A percentile compares a stretch with the other conserved stretches of the same genome.
These are phyloP conservation scores for Pomatostomus ruficeps DNA, from an alignment of 2,113 vertebrate genomes.

Conservation along the genomic window DNA sequence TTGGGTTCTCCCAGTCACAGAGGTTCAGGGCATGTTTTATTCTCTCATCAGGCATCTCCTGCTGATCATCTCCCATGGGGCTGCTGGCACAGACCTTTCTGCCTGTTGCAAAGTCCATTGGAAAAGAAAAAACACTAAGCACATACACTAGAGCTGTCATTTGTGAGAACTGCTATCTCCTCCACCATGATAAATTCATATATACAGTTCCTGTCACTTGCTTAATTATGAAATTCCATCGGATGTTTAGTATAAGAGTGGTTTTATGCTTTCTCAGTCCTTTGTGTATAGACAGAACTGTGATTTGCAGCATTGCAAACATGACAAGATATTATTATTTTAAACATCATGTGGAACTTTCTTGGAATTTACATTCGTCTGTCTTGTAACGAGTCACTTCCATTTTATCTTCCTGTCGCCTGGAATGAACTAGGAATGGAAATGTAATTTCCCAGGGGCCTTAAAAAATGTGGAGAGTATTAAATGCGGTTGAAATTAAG, in stretches of 20 bases:
- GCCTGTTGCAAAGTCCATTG: neutral
- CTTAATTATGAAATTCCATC: neutral
- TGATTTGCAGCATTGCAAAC: slow-evolving; percentile 45
- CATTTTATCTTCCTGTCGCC: slow-evolving; percentile 74
- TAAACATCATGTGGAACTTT: slow-evolving; percentile 59
- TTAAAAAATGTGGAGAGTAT: slow-evolving; percentile 80
- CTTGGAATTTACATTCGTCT: slow-evolving; percentile 71
- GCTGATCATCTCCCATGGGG: neutral
- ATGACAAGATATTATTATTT: slow-evolving; percentile 63
- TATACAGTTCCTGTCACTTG: neutral
- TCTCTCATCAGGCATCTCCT: neutral
- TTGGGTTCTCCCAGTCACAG: neutral
- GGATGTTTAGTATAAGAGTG: neutral
- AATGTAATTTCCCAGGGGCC: slow-evolving; percentile 82
- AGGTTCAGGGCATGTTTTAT: neutral
- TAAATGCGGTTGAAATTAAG: slow-evolving; percentile 86
- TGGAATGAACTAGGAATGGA: slow-evolving; percentile 69
- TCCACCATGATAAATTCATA: neutral
- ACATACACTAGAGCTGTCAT: neutral
- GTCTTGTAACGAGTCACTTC: slow-evolving; percentile 70
- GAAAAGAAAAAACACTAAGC: neutral
- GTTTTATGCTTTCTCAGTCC: slow-evolving; percentile 1
- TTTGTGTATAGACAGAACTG: slow-evolving; percentile 16
- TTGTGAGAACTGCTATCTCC: neutral
- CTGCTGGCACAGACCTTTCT: neutral